phyloP scores from a whole-genome alignment of 2,113 vertebrate species.

The Machaerirhynchus nigripectus region DNA sequence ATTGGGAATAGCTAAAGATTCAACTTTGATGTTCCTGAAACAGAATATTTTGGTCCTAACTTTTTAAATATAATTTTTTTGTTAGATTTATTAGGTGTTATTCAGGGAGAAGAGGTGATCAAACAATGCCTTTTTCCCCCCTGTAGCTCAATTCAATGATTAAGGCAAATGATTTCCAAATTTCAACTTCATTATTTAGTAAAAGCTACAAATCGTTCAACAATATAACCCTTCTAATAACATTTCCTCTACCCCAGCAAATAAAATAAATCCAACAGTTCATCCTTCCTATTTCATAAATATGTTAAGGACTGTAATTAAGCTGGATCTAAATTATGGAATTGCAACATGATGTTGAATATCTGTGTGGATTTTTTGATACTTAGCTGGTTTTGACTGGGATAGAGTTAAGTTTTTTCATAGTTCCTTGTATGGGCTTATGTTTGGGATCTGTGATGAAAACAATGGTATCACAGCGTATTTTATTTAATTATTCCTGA shows the following conservation, averaged over 20 bases:
- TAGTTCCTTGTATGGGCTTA: background rate
- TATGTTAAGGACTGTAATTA: background rate
- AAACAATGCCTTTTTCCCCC: accelerated
- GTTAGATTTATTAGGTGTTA: background rate
- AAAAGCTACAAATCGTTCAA: background rate
- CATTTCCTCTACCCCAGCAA: background rate
- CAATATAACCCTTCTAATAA: background rate
- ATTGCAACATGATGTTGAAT: background rate
- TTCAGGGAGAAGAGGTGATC: background rate
- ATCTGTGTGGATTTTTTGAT: background rate
- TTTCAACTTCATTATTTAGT: background rate
- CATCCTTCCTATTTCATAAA: background rate
- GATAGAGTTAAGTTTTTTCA: background rate
- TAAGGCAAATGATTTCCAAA: background rate
- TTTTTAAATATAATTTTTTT: background rate
- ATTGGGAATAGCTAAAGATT: background rate
- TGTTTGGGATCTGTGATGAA: background rate
- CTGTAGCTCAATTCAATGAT: background rate
- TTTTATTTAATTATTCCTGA: background rate
- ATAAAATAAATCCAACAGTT: background rate
- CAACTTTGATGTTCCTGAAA: background rate
- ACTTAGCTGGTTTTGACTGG: background rate
- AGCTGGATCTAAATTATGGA: background rate
- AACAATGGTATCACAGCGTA: background rate
- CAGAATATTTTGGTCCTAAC: background rate